Evolutionary conservation across 2,113 vertebrate species (phyloP), one percentile per base, ranked within the genome.

Genomic region (Laticauda colubrina): DNA sequence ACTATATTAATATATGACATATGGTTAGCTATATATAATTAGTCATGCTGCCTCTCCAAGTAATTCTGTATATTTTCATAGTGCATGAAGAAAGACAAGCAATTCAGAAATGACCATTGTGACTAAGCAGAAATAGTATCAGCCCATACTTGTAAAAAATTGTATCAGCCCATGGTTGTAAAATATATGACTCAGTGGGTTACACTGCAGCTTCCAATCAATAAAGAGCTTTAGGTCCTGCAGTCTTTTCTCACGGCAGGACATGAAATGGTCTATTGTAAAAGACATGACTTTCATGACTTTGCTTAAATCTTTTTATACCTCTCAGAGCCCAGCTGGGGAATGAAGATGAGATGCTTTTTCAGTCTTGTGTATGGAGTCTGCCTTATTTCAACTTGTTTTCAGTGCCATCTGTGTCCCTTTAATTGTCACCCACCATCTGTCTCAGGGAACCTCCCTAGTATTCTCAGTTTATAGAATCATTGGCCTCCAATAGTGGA

Each of bases 341-440:
- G 95, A 93, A 88, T 92, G 54, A 92, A 93, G 7, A 43, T 88
- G 93, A 69, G 5, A 85, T 87, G 86, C 89, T 92, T 92, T 92
- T 56, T 75, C 91, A 93, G 94, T 96, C 87, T 64, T 86, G 24
- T 94, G 88, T 75, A 94, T 94, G 94, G 91, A 69, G 88, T 53
- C 93, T 94, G 92, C 39, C 4, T 93, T 93, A 4, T n/a, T 85
- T 95, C 94, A 92, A 93, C 88, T 59, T 59, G 92, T 94, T 95
- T 26, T 23, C 26, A 39, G 8, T 57, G 15, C 64, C 87, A 43
- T 48, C 39, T 69, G 92, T 94, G 89, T 85, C 85, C 39, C 39
- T 90, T 89, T 86, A 91, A 93, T 94, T 69, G 88, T 87, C 93
- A 90, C 75, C 51, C 64, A 57, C 91, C 75, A 94, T 87, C 88